These are phyloP conservation scores for Phymastichus coffea DNA, from an alignment of 1,140 invertebrate species.

Conservation along the genomic window DNA sequence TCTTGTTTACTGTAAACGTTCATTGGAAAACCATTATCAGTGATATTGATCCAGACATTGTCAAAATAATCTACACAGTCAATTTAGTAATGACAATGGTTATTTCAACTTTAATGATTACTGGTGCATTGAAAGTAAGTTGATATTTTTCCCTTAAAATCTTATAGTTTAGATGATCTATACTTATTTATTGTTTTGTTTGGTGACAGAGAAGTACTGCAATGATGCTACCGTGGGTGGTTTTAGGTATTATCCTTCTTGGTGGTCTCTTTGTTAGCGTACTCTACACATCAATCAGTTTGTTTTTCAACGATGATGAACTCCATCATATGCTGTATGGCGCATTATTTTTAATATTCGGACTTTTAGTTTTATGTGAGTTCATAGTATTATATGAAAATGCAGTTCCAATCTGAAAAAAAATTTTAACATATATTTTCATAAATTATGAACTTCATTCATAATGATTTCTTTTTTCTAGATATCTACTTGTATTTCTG, in stretches of 20 bases:
- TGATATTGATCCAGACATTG: constrained; percentile 60
- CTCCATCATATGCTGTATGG: constrained; percentile 57
- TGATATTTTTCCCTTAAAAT: not conserved
- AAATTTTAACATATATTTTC: not conserved
- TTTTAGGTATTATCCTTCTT: constrained; percentile 73
- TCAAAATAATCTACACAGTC: constrained; percentile 75
- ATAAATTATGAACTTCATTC: constrained; percentile 17
- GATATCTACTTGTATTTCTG: constrained; percentile 72
- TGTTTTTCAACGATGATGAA: constrained; percentile 60
- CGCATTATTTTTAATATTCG: constrained; percentile 63
- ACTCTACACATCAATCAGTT: constrained; percentile 71
- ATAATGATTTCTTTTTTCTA: constrained; percentile 54
- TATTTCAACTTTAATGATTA: constrained; percentile 72
- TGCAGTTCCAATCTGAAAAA: constrained; percentile 3
- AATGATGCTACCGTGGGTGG: constrained; percentile 80
- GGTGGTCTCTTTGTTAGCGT: constrained; percentile 73
- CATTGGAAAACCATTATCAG: constrained; percentile 73
- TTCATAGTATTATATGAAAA: constrained; percentile 27
- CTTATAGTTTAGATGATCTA: no score
- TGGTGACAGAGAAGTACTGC: constrained; percentile 73
- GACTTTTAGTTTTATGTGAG: constrained; percentile 64
- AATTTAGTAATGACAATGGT: constrained; percentile 81
- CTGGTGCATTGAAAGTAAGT: constrained; percentile 73
- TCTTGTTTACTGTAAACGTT: constrained; percentile 59
- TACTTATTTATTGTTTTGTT: constrained; percentile 23